Base-by-base conservation (phyloP, 2,888 invertebrate genomes). In the Andricus quercusramuli region DNA sequence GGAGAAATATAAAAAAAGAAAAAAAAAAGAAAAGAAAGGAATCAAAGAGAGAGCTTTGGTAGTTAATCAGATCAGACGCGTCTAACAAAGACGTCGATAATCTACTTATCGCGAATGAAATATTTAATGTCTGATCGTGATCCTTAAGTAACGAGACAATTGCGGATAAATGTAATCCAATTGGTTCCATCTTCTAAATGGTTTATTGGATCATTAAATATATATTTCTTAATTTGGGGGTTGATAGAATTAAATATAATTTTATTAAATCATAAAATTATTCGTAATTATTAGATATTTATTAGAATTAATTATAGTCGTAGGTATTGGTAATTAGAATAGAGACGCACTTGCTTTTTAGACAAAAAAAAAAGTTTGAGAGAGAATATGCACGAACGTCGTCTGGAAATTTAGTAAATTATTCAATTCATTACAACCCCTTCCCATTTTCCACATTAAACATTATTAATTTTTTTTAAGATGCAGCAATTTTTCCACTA, bases 271-370 rank as follows among this genome's bases (percentile, higher is more conserved):
- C n/a, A n/a, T n/a, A n/a, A 56, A 0, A n/a, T 56, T 8, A n/a
- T n/a, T 51, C 4, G 0, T 29, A 17, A 29, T 65, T 11, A 29
- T 32, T 66, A 66, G 20, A 37, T 8, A 29, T 13, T n/a, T n/a
- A 1, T 56, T n/a, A 56, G n/a, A 56, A n/a, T 56, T 56, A n/a
- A 56, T 56, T 9, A n/a, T 56, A 56, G 9, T 9, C n/a, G 22
- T 59, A 59, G 56, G 9, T 11, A 59, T 59, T 64, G 29, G 13
- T 15, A 25, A 11, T 15, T 41, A 67, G 22, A 41, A 20, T 20
- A 41, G 74, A 56, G 74, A 59, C 74, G 74, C 56, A 74, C 74
- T 74, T 74, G 74, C 74, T 56, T 74, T 51, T 74, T 56, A 56
- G 37, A 32, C 29, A n/a, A n/a, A n/a, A 11, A 56, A 32, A 56